Conservation (phyloP, 2,888 invertebrate genomes). For the Drosophila longiperda region DNA sequence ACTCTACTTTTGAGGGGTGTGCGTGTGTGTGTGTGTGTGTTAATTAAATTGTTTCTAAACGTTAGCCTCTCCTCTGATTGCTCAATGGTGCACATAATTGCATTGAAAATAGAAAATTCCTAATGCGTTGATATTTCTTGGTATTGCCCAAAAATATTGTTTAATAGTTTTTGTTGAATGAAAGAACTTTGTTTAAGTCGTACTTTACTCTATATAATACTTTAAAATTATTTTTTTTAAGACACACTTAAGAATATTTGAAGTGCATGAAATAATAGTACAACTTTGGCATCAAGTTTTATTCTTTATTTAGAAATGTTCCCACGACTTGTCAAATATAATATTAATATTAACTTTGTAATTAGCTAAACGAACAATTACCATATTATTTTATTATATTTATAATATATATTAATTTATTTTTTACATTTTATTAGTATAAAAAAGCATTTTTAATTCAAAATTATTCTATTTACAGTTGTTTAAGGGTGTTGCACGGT, state of each 20-base stretch:
- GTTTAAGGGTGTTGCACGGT: constrained; percentile 11
- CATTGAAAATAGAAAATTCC: constrained; percentile 47
- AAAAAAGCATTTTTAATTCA: background rate
- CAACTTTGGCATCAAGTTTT: background rate
- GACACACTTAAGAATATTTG: background rate
- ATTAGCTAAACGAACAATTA: background rate
- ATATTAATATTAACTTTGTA: background rate
- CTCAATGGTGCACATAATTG: constrained; percentile 71
- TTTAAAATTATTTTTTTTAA: background rate
- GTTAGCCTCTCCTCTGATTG: constrained; percentile 41
- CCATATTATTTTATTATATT: too few relatives aligned
- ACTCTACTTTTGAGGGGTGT: constrained; percentile 23
- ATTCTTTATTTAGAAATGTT: rapidly evolving
- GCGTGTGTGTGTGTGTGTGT: constrained; percentile 44
- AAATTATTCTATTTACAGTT: background rate
- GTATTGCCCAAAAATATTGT: background rate
- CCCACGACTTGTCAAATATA: too few relatives aligned
- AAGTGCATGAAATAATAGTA: background rate
- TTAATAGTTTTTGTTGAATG: background rate
- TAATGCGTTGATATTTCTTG: constrained; percentile 20
- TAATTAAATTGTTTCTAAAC: constrained; percentile 76
- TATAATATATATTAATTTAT: too few relatives aligned
- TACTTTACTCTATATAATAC: background rate
- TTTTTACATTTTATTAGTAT: background rate
- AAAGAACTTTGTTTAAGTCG: background rate